Base-by-base conservation (phyloP, 2,113 vertebrate species). In the Macquaria ambigua region DNA sequence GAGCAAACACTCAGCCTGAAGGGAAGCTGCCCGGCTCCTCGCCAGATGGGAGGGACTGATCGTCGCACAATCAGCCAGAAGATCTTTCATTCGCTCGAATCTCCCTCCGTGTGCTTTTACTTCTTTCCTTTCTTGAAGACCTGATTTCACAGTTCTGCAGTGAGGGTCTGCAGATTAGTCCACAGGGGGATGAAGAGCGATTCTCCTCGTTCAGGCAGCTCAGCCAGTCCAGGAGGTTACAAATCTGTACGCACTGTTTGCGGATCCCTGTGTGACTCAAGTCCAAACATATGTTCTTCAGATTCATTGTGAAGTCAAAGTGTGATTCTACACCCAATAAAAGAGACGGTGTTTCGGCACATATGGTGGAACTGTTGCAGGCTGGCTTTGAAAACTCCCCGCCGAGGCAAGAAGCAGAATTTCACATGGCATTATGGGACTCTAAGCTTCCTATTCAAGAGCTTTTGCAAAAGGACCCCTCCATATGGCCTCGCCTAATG, bases 391-490 rank as follows among this genome's bases (percentile, higher is more conserved):
- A 86, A 88, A 67, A 70, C 64, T 74, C 73, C 41, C 48, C 11
- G 31, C 81, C 83, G 90, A 92, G 92, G 93, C 92, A 92, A 94
- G 94, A 94, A 95, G 94, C 87, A 94, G 95, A 87, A 96, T 97
- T 96, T 97, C 96, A 96, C 96, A 96, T 96, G 95, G 94, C 94
- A 96, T 96, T 96, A 95, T 95, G 94, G 93, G 94, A 96, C 96
- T 87, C 94, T 97, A 97, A 98, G 97, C 97, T 97, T 96, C 95
- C 97, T 97, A 97, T 98, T 98, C 96, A 98, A 93, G 94, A 93
- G 93, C 95, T 83, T 73, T 77, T 74, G 84, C 61, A 66, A 78
- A 90, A 93, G 96, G 96, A 95, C 75, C 93, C 90, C 94, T 97
- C 97, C 97, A 98, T 98, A 97, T 98, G 97, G 97, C 96, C 96